Conservation (phyloP, 1,140 invertebrate species). For the Myzus persicae region DNA sequence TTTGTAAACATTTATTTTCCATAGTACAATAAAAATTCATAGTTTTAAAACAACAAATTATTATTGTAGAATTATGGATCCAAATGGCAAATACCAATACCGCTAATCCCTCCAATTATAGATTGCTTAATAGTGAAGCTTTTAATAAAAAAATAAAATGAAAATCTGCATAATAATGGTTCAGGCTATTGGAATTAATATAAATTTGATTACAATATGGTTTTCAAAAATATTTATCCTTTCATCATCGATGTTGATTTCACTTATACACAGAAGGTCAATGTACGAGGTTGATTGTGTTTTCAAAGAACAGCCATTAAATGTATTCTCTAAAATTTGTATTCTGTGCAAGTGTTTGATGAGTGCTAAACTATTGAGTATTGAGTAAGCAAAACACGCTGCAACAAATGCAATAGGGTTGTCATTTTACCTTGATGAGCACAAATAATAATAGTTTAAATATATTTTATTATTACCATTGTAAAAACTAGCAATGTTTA, state of each 20-base stretch:
- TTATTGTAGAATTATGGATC: not conserved
- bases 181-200: not conserved
- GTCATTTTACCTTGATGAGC: not conserved
- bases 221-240: not conserved
- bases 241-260: not conserved
- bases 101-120: not conserved
- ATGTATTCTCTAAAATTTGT: slow-evolving; percentile 2
- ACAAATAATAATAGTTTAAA: no score
- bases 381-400: slow-evolving; percentile 9
- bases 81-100: not conserved
- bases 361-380: not conserved
- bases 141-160: not conserved
- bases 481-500: not conserved
- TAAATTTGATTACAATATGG: not conserved
- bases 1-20: not conserved
- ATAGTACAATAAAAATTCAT: not conserved
- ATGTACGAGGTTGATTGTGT: not conserved
- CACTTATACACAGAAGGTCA: not conserved
- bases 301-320: not conserved
- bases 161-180: not conserved
- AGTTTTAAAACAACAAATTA: no score
- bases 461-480: not conserved
- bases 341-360: not conserved
- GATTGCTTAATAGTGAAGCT: not conserved
- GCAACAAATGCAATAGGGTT: not conserved